Evolutionary conservation across 2,797 vertebrate species (phyloP), one percentile per base, ranked within the genome.

Genomic region (Cottoperca gobio): DNA sequence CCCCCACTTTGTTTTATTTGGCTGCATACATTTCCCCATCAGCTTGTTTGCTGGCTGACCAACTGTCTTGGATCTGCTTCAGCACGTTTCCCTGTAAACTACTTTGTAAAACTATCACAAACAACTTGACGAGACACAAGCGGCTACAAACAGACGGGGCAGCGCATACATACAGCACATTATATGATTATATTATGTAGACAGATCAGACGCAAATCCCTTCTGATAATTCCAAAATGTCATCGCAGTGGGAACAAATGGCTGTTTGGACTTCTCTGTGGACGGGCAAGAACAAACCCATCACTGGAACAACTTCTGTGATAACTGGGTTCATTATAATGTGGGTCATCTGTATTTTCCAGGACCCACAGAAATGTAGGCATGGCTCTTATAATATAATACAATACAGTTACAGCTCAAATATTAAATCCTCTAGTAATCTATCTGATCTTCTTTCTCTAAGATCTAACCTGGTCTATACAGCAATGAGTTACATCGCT

Each of bases 221-320:
- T 39, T 21, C 12, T 49, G 23, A 63, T 66, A 35, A 66, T 39
- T 70, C 19, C 43, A 40, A 64, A 59, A 74, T 46, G 31, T 46
- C 39, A 54, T 48, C 48, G 52, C 21, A 46, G 11, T 43, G 10
- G 28, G 28, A 70, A 46, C 37, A 75, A 69, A 59, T 24, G 6
- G 4, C 14, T 49, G 39, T 65, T 45, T 73, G 21, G 52, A 63
- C 14, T 46, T 42, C 37, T 70, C 19, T 63, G 33, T 19, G 43
- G 58, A 60, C 43, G 35, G 35, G 12, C 19, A 55, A 45, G 19
- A 58, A 66, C 72, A 52, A 69, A 76, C 37, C 31, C n/a, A 69
- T 61, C 45, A 50, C 53, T 65, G 46, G 35, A 48, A 68, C 24
- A 67, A 33, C 21, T 23, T 48, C n/a, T 53, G 24, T 63, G 24